A percentile compares a stretch with the other conserved stretches of the same genome.
Conservation (phyloP, 2,888 invertebrate genomes). For the Leptura quadrifasciata region DNA sequence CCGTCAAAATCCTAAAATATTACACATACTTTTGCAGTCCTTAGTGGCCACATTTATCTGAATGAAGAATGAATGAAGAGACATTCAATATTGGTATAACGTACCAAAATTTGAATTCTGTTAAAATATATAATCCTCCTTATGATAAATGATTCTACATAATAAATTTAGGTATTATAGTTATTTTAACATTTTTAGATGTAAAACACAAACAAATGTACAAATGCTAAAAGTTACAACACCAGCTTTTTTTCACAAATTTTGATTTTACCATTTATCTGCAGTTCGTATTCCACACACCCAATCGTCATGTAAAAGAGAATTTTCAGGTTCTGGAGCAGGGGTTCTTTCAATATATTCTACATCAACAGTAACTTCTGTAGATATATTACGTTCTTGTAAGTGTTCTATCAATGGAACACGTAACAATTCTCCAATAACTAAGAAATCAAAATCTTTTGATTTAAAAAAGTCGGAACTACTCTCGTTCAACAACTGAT, state of each 20-base stretch:
- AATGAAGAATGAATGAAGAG: too few relatives aligned
- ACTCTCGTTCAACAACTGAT: conserved; percentile 83
- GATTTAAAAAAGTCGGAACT: conserved; percentile 70
- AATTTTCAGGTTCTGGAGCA: conserved; percentile 94
- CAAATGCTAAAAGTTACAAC: too few relatives aligned
- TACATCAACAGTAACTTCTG: conserved; percentile 90
- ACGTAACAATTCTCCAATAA: conserved; percentile 88
- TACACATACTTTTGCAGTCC: neutral
- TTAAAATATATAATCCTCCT: too few relatives aligned
- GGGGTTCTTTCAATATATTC: conserved; percentile 95
- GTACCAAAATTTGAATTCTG: too few relatives aligned
- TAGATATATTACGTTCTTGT: conserved; percentile 83
- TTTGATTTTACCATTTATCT: conserved; percentile 62
- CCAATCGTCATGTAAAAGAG: conserved; percentile 97
- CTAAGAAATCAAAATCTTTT: conserved; percentile 91
- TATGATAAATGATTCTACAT: too few relatives aligned
- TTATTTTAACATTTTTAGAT: too few relatives aligned
- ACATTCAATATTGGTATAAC: too few relatives aligned
- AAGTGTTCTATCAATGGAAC: conserved; percentile 84
- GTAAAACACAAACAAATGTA: too few relatives aligned
- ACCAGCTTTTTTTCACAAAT: too few relatives aligned
- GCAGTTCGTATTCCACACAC: conserved; percentile 78
- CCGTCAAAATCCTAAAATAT: conserved; percentile 86
- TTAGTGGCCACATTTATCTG: neutral
- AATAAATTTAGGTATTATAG: too few relatives aligned